Evolutionary conservation across 2,888 invertebrate genomes (phyloP).

Genomic region (Xanthorhoe designata): DNA sequence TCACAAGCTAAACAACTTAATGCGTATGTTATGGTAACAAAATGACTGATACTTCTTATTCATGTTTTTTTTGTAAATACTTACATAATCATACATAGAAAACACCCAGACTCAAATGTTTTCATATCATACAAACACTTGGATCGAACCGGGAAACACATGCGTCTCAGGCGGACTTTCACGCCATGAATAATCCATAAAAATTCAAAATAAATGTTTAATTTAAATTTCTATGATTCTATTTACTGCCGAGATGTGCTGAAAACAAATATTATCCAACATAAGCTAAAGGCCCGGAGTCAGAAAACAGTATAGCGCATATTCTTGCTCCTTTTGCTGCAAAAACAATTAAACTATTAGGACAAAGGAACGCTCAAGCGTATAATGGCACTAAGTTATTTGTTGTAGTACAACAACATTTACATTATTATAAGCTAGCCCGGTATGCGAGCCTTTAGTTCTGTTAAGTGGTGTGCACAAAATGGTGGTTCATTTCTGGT

Average conservation of each 20-base stretch:
- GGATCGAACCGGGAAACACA: too few species aligned
- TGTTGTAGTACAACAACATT: slow-evolving; percentile 48
- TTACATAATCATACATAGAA: too few species aligned
- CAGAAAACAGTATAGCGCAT: slow-evolving; percentile 11
- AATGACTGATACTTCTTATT: too few species aligned
- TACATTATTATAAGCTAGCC: slow-evolving; percentile 50
- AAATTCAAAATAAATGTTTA: neutral
- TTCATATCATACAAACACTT: too few species aligned
- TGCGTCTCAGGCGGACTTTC: too few species aligned
- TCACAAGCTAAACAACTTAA: too few species aligned
- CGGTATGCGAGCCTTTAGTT: slow-evolving; percentile 58
- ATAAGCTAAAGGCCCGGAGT: slow-evolving; percentile 2
- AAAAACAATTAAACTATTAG: slow-evolving; percentile 35
- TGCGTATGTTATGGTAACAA: too few species aligned
- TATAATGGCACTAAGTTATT: slow-evolving; percentile 33
- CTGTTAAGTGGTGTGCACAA: slow-evolving; percentile 55
- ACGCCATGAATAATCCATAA: too few species aligned
- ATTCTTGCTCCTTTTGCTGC: slow-evolving; percentile 28
- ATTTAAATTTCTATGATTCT: neutral
- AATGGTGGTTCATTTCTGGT: slow-evolving; percentile 60
- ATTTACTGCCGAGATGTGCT: neutral
- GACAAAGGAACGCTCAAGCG: slow-evolving; percentile 32
- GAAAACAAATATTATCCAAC: neutral
- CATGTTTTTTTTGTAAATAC: too few species aligned
- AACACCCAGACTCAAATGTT: too few species aligned